phyloP scores from a whole-genome alignment of 1,140 invertebrate species.

The Trichoplusia ni region DNA sequence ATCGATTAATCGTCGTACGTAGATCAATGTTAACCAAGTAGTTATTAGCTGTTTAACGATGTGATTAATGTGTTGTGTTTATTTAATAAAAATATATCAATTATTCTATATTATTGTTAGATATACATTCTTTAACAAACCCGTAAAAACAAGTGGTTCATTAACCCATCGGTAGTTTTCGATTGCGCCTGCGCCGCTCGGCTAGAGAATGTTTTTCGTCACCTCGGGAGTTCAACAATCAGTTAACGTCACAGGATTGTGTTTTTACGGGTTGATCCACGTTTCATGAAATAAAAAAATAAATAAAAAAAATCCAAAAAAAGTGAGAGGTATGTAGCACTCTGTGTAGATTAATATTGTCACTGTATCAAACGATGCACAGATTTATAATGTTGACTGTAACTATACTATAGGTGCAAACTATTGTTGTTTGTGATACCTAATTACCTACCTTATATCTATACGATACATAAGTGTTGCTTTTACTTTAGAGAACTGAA shows the following conservation, averaged over 20 bases:
- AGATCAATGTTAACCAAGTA: conserved; percentile 19
- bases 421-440: conserved; percentile 48
- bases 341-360: conserved; percentile 59
- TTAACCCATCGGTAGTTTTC: background rate
- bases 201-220: background rate
- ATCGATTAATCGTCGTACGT: conserved; percentile 8
- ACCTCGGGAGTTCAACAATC: no score
- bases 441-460: conserved; percentile 40
- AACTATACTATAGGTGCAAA: conserved; percentile 40
- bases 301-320: background rate
- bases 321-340: conserved; percentile 59
- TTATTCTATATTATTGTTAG: conserved; percentile 26
- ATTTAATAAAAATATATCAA: conserved; percentile 13
- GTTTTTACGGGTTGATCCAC: conserved; percentile 28
- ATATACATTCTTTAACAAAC: conserved; percentile 11
- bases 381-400: conserved; percentile 45
- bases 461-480: conserved; percentile 57
- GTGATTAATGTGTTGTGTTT: conserved; percentile 23
- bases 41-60: conserved; percentile 25
- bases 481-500: conserved; percentile 60
- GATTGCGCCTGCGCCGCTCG: conserved; percentile 5
- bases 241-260: background rate
- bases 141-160: conserved; percentile 13
- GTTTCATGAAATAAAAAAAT: conserved; percentile 28
- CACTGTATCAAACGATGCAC: conserved; percentile 57